Percentiles rank a stretch among this genome's conserved stretches.
Evolutionary conservation across 2,888 invertebrate genomes (phyloP).

Genomic region (Watsonalla binaria): DNA sequence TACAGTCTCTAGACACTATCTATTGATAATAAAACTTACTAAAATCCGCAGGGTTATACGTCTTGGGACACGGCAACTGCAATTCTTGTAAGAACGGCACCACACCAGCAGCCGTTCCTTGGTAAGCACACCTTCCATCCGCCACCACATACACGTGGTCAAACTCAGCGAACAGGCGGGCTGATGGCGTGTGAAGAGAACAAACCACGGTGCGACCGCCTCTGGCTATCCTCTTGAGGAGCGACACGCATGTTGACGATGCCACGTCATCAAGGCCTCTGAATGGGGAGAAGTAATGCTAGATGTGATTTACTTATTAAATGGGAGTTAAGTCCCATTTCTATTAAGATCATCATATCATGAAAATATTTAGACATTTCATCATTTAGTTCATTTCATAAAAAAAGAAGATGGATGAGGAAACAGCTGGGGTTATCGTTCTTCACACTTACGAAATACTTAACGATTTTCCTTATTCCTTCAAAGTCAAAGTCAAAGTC

Average conservation of each 20-base stretch:
- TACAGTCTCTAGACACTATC: too few species aligned
- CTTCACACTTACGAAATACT: too few species aligned
- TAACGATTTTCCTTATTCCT: too few species aligned
- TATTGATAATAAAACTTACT: slow-evolving; percentile 78
- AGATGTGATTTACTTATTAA: background rate
- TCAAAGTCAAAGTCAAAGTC: too few species aligned
- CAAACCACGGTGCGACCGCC: slow-evolving; percentile 95
- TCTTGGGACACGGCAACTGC: slow-evolving; percentile 91
- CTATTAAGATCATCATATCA: too few species aligned
- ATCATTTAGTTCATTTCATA: too few species aligned
- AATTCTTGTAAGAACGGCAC: slow-evolving; percentile 89
- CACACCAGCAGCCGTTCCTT: slow-evolving; percentile 87
- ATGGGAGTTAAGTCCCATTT: background rate
- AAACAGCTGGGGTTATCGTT: too few species aligned
- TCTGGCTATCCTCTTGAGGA: slow-evolving; percentile 90
- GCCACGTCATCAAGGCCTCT: slow-evolving; percentile 96
- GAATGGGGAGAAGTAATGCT: slow-evolving; percentile 25
- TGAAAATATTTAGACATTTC: too few species aligned
- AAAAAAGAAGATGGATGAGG: too few species aligned
- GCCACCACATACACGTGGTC: slow-evolving; percentile 94
- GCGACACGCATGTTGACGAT: slow-evolving; percentile 90
- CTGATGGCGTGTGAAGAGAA: slow-evolving; percentile 97
- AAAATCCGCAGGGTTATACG: slow-evolving; percentile 98
- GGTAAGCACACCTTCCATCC: slow-evolving; percentile 93
- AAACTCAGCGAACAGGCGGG: slow-evolving; percentile 93